phyloP scores from a whole-genome alignment of 2,113 vertebrate species.

The Psittacula cyanocephala region DNA sequence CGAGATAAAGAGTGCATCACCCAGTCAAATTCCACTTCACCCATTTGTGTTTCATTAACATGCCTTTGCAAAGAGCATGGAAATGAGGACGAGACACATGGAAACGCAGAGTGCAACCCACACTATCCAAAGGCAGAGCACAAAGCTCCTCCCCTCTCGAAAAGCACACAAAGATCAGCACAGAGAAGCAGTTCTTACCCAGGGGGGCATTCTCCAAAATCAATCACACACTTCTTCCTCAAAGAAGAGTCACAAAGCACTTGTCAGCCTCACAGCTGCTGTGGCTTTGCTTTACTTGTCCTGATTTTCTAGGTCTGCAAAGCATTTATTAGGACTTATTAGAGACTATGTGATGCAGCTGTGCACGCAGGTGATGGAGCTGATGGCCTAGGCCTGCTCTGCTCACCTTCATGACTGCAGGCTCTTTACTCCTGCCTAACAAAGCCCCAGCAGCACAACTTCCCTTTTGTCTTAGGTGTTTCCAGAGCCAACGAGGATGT shows the following conservation, averaged over 20 bases:
- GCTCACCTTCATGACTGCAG: background rate
- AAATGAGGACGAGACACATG: background rate
- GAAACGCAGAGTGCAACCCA: slow-evolving; percentile 16
- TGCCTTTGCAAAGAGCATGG: background rate
- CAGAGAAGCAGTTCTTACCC: background rate
- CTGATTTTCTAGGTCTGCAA: background rate
- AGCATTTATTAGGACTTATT: background rate
- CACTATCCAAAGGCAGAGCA: background rate
- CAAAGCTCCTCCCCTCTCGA: background rate
- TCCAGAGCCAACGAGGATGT: background rate
- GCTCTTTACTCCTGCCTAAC: background rate
- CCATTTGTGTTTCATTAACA: background rate
- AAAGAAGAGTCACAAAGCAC: background rate
- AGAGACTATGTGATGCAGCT: background rate
- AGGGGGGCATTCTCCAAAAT: background rate
- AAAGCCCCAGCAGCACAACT: background rate
- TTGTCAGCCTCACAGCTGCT: background rate
- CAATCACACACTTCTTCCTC: background rate
- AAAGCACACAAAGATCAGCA: background rate
- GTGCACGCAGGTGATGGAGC: background rate
- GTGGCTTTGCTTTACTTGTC: background rate
- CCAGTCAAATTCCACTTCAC: background rate
- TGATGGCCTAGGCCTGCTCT: background rate
- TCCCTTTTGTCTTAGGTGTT: background rate
- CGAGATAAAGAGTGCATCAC: rapidly evolving